Evolutionary conservation across 2,797 vertebrate genomes (phyloP).

Genomic region (Periophthalmus magnuspinnatus): DNA sequence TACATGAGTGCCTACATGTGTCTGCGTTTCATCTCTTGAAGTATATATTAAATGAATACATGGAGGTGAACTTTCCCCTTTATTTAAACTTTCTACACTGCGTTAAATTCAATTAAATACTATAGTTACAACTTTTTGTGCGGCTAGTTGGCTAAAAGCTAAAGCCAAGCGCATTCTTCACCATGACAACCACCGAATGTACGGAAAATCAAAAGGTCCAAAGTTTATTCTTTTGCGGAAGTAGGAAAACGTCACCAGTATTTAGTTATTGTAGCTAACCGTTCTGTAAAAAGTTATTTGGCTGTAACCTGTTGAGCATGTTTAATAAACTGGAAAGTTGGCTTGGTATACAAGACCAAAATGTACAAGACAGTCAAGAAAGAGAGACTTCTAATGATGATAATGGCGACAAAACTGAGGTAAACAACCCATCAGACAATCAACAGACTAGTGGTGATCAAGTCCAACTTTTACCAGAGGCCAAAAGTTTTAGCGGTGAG

Average conservation of each 20-base stretch:
- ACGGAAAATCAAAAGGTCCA: slow-evolving; percentile 32
- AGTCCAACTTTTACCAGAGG: slow-evolving; percentile 33
- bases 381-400: slow-evolving; percentile 4
- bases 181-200: slow-evolving; percentile 47
- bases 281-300: background rate
- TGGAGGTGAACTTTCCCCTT: rapidly evolving
- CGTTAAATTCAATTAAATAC: background rate
- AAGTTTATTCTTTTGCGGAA: slow-evolving; percentile 55
- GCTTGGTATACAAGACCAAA: slow-evolving; percentile 52
- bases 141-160: background rate
- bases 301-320: slow-evolving; percentile 34
- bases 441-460: slow-evolving; percentile 2
- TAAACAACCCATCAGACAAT: slow-evolving; percentile 26
- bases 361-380: slow-evolving; percentile 22
- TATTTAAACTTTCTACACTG: rapidly evolving
- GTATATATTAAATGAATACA: background rate
- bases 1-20: background rate
- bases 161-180: slow-evolving; percentile 16
- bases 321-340: slow-evolving; percentile 58
- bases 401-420: slow-evolving; percentile 11
- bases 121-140: background rate
- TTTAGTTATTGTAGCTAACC: background rate
- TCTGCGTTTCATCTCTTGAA: background rate
- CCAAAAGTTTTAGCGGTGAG: slow-evolving; percentile 60
- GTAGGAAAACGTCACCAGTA: slow-evolving; percentile 40